Evolutionary conservation across 2,888 invertebrate species (phyloP).

Genomic region (Eupithecia pulchellata): DNA sequence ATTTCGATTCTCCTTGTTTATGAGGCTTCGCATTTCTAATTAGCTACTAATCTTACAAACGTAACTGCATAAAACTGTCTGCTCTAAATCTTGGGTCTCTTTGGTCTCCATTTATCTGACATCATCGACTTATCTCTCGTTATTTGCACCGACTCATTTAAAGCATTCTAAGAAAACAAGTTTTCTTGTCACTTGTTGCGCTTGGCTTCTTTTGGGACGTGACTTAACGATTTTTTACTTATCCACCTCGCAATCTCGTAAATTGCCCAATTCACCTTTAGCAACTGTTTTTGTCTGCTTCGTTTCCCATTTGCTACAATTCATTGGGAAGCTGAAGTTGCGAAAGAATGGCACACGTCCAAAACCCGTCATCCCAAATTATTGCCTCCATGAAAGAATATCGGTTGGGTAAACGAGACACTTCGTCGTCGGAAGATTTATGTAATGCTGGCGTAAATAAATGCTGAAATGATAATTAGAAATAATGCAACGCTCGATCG

Average conservation of each 20-base stretch:
- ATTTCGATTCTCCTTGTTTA: constrained; percentile 52
- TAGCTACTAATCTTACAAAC: constrained; percentile 46
- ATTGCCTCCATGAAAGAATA: constrained; percentile 66
- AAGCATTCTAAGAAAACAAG: constrained; percentile 27
- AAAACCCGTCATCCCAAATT: constrained; percentile 58
- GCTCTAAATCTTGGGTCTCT: constrained; percentile 54
- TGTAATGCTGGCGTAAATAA: constrained; percentile 45
- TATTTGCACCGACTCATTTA: constrained; percentile 39
- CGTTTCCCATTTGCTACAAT: constrained; percentile 63
- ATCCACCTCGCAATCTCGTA: constrained; percentile 70
- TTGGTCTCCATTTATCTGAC: constrained; percentile 22
- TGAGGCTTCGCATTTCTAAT: constrained; percentile 57
- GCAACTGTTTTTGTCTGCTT: constrained; percentile 63
- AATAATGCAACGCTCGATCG: constrained; percentile 54
- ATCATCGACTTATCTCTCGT: constrained; percentile 31
- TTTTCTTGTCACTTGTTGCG: constrained; percentile 72
- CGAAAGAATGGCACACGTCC: constrained; percentile 71
- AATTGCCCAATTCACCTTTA: constrained; percentile 70
- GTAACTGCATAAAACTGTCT: constrained; percentile 32
- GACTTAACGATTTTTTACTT: constrained; percentile 75
- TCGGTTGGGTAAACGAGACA: constrained; percentile 56
- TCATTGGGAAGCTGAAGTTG: constrained; percentile 59
- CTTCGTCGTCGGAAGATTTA: constrained; percentile 48
- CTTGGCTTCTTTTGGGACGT: constrained; percentile 72
- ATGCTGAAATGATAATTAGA: constrained; percentile 51